Base-by-base conservation (phyloP, 1,140 invertebrate genomes). In the Cherax quadricarinatus region DNA sequence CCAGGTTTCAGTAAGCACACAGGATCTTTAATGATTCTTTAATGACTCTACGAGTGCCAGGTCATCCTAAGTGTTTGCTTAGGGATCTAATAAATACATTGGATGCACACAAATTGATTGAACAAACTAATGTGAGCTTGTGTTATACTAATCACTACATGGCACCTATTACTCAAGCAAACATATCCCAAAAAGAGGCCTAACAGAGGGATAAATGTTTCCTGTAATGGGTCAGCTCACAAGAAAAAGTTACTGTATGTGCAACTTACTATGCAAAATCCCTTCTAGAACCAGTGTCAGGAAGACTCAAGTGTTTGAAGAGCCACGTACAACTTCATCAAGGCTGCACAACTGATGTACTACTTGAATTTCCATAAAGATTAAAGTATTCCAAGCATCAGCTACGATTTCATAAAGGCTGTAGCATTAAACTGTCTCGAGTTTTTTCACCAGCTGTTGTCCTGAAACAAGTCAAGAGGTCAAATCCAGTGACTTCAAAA, bases 91-190 rank as follows among this genome's bases (percentile, higher is more conserved):
- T n/a, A n/a, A n/a, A 88, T 53, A 88, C n/a, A 80, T 57, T 88
- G 86, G 86, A 88, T 88, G 81, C 86, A 62, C 53, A 80, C 60
- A 62, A 88, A 79, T 79, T n/a, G 53, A 81, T 57, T 62, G 53
- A 81, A 81, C 53, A 81, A 80, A 88, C n/a, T n/a, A 57, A 81
- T 60, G 12, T 70, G 62, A 70, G 62, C 62, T 7, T 60, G 57
- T 60, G 14, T 30, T 81, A 81, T 81, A 81, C 41, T 81, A 12
- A 12, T 81, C 80, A 81, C 18, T 48, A 81, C 51, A 10, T 81
- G 80, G 21, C 30, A 51, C 21, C 30, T 21, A 81, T 48, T 81
- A 81, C 51, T 49, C 41, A 14, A 48, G 48, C 48, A 81, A 51
- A 81, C 57, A 51, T 81, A 81, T 51, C 48, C 80, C n/a, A 80